phyloP scores from a whole-genome alignment of 2,113 vertebrate genomes.

The Aythya baeri region DNA sequence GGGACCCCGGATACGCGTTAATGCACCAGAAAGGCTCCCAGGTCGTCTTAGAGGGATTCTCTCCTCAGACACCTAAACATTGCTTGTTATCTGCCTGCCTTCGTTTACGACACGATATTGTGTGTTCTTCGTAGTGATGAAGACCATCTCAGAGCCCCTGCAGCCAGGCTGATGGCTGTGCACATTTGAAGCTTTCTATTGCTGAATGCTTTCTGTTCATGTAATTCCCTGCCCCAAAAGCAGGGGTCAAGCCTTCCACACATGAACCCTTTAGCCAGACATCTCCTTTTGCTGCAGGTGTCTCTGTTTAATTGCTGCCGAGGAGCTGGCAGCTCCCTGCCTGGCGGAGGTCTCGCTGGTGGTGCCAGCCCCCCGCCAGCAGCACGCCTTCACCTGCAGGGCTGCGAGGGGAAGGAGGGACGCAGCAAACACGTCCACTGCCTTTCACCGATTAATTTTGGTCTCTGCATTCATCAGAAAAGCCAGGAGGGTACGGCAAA shows the following conservation, averaged over 20 bases:
- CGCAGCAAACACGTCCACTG: background rate
- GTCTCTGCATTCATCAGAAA: background rate
- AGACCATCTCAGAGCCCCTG: background rate
- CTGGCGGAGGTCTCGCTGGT: background rate
- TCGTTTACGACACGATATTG: background rate
- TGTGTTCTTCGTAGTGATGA: background rate
- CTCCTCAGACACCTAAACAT: background rate
- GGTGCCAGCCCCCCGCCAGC: background rate
- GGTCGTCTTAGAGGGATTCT: background rate
- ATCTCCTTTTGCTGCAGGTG: background rate
- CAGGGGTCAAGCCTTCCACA: background rate
- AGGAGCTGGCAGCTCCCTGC: background rate
- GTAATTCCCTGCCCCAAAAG: background rate
- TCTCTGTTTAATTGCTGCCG: background rate
- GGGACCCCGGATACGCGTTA: background rate
- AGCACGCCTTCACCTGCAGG: background rate
- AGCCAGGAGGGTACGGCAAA: background rate
- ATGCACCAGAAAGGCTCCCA: background rate
- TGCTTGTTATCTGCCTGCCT: background rate
- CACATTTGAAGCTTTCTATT: background rate
- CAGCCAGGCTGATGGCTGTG: background rate
- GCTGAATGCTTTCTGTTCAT: background rate
- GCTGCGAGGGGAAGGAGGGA: background rate
- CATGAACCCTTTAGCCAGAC: background rate
- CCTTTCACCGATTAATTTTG: background rate